Evolutionary conservation across 2,888 invertebrate genomes (phyloP).

Genomic region (Hylaea fasciaria): DNA sequence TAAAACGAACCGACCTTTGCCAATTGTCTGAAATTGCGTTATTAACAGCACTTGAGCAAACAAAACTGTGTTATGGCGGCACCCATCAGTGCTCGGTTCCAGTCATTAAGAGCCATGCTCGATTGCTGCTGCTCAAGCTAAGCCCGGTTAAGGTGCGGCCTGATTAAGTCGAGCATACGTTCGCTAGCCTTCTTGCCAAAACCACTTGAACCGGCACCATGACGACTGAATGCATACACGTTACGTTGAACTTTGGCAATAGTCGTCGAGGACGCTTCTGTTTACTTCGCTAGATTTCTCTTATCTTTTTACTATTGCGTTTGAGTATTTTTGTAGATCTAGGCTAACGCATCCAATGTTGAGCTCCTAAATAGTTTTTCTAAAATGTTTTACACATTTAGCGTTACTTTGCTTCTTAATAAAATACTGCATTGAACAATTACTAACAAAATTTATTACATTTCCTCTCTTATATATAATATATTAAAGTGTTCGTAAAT

Average conservation of each 20-base stretch:
- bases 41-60: conserved; percentile 54
- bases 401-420: conserved; percentile 11
- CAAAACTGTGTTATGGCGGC: conserved; percentile 63
- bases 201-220: conserved; percentile 69
- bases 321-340: conserved; percentile 20
- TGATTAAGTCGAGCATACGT: conserved; percentile 76
- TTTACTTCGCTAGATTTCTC: conserved; percentile 9
- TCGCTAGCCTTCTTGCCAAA: conserved; percentile 75
- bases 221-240: conserved; percentile 54
- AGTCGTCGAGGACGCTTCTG: conserved; percentile 37
- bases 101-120: conserved; percentile 76
- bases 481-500: conserved; percentile 21
- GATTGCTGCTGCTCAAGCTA: conserved; percentile 52
- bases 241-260: conserved; percentile 73
- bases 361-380: conserved; percentile 9
- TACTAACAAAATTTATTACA: conserved; percentile 37
- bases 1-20: too few relatives aligned
- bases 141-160: conserved; percentile 72
- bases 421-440: conserved; percentile 35
- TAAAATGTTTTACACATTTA: conserved; percentile 2
- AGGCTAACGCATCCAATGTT: conserved; percentile 24
- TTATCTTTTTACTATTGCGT: conserved; percentile 8
- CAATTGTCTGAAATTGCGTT: background rate
- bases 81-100: conserved; percentile 61
- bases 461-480: conserved; percentile 11